These are phyloP conservation scores for Rapana venosa DNA, from an alignment of 2,888 invertebrate species.

Conservation along the genomic window DNA sequence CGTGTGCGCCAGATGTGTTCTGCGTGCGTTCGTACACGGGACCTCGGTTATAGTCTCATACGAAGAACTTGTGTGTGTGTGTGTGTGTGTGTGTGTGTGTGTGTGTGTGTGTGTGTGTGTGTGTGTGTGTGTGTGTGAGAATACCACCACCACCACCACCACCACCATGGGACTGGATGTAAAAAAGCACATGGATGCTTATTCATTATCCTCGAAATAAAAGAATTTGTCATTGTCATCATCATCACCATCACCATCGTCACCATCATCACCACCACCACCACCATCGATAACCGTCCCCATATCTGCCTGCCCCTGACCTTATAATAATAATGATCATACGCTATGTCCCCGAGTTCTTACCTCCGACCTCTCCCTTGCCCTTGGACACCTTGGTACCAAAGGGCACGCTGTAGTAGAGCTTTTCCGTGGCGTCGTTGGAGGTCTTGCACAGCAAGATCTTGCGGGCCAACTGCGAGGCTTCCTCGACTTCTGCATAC, in stretches of 20 bases:
- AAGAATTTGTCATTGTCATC: no score
- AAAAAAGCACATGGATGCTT: no score
- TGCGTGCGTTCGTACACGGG: no score
- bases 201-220: no score
- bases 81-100: no score
- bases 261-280: neutral
- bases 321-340: neutral
- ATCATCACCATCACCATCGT: neutral
- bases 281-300: neutral
- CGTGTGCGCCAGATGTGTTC: no score
- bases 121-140: neutral
- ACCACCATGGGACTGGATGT: no score
- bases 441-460: slow-evolving; percentile 68
- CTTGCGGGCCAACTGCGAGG: slow-evolving; percentile 63
- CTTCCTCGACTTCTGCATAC: slow-evolving; percentile 58
- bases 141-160: neutral
- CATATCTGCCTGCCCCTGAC: no score
- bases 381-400: slow-evolving; percentile 54
- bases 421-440: slow-evolving; percentile 69
- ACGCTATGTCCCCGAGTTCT: neutral
- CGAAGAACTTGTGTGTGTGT: neutral
- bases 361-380: slow-evolving; percentile 40
- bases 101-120: no score
- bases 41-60: no score
- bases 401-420: slow-evolving; percentile 70